Evolutionary conservation across 2,888 invertebrate genomes (phyloP).

Genomic region (Pyrrhosoma nymphula): DNA sequence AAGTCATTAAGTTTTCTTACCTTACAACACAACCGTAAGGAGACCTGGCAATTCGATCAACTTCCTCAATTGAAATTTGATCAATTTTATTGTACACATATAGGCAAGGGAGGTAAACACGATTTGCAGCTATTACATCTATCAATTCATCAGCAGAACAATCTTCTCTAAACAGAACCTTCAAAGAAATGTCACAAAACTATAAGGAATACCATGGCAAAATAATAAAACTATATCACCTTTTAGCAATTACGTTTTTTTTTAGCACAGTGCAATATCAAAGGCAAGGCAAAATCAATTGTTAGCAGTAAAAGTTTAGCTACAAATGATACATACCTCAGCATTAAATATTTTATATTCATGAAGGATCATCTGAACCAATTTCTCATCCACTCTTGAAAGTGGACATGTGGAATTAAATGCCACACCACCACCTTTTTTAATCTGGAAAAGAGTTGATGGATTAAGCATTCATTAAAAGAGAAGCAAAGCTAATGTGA

Average conservation of each 20-base stretch:
- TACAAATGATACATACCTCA: constrained; percentile 80
- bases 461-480: too few species aligned
- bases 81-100: constrained; percentile 99
- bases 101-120: constrained; percentile 97
- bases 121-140: constrained; percentile 97
- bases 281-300: neutral
- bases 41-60: constrained; percentile 94
- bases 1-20: constrained; percentile 78
- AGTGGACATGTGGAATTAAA: constrained; percentile 97
- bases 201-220: neutral
- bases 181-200: constrained; percentile 70
- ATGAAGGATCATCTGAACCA: constrained; percentile 98
- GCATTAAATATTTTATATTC: constrained; percentile 99
- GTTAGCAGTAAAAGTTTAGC: neutral
- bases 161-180: constrained; percentile 96
- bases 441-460: constrained; percentile 81
- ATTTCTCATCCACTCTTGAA: constrained; percentile 96
- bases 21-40: constrained; percentile 95
- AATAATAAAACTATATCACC: neutral
- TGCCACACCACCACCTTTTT: constrained; percentile 97
- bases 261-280: neutral
- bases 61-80: constrained; percentile 99
- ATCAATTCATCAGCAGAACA: constrained; percentile 97
- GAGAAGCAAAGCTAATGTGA: too few species aligned
- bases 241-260: neutral